Conservation (phyloP, 2,113 vertebrate genomes). For the Calyptomena viridis region DNA sequence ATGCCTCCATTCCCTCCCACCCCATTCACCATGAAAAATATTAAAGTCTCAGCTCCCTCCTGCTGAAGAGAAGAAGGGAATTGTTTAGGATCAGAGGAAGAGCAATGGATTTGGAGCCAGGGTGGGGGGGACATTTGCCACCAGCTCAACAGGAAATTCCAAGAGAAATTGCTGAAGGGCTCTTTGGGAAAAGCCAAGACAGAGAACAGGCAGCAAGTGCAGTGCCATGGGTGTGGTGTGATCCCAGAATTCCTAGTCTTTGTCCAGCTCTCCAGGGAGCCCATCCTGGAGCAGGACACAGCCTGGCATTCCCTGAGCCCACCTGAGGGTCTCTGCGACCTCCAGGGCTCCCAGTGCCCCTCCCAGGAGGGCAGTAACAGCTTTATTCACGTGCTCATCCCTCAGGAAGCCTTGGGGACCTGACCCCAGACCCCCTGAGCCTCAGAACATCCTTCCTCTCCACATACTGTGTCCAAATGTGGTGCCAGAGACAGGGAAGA, state of each 20-base stretch:
- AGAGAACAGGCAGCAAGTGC: background rate
- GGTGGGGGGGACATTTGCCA: background rate
- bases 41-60: background rate
- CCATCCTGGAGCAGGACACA: background rate
- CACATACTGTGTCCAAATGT: background rate
- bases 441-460: conserved; percentile 35
- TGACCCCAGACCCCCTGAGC: background rate
- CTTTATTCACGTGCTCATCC: background rate
- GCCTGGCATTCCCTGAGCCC: background rate
- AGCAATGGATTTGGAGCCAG: background rate
- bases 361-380: background rate
- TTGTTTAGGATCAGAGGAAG: background rate
- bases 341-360: background rate
- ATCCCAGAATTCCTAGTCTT: background rate
- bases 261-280: background rate
- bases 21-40: background rate
- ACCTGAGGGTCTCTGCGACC: background rate
- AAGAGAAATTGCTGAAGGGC: background rate
- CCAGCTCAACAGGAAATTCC: background rate
- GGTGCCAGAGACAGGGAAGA: background rate
- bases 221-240: background rate
- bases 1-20: background rate
- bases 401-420: background rate
- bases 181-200: background rate
- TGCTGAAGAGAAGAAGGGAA: background rate